Conservation (phyloP, 2,113 vertebrate genomes). For the Perognathus longimembris region DNA sequence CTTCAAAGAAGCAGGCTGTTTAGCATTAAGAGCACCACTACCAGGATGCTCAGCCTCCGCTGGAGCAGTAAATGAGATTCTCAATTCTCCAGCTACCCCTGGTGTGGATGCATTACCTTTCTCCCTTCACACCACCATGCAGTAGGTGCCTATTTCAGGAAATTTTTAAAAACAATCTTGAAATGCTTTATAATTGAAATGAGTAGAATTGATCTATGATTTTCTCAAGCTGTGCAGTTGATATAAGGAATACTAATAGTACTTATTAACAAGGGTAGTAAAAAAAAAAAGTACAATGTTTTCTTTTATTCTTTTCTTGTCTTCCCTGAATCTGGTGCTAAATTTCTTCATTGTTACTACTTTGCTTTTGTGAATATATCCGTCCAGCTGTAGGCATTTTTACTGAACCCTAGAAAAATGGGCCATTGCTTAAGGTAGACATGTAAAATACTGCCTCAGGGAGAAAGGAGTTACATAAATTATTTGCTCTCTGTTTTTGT, state of each 20-base stretch:
- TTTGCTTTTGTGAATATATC: conserved; percentile 49
- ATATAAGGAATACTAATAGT: conserved; percentile 29
- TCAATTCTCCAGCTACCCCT: conserved; percentile 18
- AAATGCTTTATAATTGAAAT: conserved; percentile 65
- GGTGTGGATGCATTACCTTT: neutral
- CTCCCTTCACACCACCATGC: neutral
- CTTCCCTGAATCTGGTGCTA: conserved; percentile 32
- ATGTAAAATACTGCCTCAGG: conserved; percentile 16
- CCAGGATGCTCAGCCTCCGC: conserved; percentile 10
- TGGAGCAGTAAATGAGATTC: conserved; percentile 53
- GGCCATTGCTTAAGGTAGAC: neutral
- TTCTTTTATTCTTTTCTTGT: neutral
- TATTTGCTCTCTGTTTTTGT: conserved; percentile 37
- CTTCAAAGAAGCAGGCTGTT: conserved; percentile 28
- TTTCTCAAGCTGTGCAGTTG: neutral
- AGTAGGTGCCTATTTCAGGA: conserved; percentile 11
- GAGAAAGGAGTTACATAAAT: conserved; percentile 25
- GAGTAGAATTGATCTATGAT: neutral
- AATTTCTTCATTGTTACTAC: conserved; percentile 19
- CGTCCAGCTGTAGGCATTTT: conserved; percentile 46
- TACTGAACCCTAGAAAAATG: conserved; percentile 38
- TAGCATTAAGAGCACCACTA: neutral
- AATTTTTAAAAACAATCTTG: conserved; percentile 9
- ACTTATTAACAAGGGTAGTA: conserved; percentile 19
- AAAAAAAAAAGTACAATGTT: conserved; percentile 6